Percentiles rank a stretch among this genome's conserved stretches.
These are phyloP conservation scores for Petrolisthes cinctipes DNA, from an alignment of 2,888 invertebrate species.

Conservation along the genomic window DNA sequence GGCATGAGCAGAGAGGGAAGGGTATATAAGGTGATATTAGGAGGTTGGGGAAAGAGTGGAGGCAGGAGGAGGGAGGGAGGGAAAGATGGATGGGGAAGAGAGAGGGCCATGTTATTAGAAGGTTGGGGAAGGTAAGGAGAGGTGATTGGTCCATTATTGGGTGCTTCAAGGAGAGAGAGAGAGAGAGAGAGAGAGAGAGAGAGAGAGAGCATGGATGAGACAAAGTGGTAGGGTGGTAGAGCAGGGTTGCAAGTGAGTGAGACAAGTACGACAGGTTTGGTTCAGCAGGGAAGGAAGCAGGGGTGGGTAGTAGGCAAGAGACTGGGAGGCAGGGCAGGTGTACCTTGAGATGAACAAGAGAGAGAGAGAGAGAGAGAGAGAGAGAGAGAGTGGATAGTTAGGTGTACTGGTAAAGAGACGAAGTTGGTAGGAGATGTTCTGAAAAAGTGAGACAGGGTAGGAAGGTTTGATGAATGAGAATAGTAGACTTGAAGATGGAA, in stretches of 20 bases:
- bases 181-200: background rate
- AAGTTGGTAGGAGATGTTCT: background rate
- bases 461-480: too few relatives aligned
- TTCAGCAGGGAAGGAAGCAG: background rate
- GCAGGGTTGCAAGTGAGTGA: background rate
- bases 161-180: background rate
- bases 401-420: background rate
- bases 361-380: constrained; percentile 1
- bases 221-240: background rate
- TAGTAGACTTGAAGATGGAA: too few relatives aligned
- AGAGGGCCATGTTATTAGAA: background rate
- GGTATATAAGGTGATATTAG: background rate
- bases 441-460: background rate
- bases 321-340: background rate
- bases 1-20: background rate
- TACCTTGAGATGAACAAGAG: background rate
- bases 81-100: background rate
- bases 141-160: background rate
- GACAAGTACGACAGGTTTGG: background rate
- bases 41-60: background rate
- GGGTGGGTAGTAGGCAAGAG: background rate
- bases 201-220: background rate
- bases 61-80: background rate
- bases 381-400: background rate
- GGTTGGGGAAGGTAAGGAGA: background rate